Conservation (phyloP, 2,113 vertebrate species). For the Gambusia affinis region DNA sequence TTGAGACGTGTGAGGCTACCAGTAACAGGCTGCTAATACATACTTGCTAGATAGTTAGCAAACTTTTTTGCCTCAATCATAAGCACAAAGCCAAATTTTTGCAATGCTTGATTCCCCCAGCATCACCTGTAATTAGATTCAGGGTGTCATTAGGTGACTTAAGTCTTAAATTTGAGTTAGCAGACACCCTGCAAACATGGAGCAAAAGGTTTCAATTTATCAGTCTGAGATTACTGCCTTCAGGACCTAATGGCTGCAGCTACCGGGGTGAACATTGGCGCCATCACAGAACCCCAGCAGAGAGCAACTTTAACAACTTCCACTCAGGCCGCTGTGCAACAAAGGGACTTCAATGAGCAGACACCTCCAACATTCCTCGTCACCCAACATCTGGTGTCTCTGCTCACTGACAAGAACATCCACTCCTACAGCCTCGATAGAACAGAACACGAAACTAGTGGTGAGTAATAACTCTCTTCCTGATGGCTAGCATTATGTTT, state of each 20-base stretch:
- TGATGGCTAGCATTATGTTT: background rate
- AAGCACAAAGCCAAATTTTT: no score
- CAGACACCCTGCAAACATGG: no score
- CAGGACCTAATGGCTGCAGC: slow-evolving; percentile 83
- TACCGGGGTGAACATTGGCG: slow-evolving; percentile 75
- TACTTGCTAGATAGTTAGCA: no score
- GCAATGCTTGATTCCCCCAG: no score
- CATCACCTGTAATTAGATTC: no score
- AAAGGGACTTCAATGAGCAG: slow-evolving; percentile 63
- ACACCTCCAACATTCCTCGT: slow-evolving; percentile 78
- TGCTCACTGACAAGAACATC: slow-evolving; percentile 80
- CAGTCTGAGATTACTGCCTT: background rate
- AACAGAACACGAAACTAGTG: slow-evolving; percentile 69
- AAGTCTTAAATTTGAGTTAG: no score
- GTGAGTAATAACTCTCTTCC: slow-evolving; percentile 45
- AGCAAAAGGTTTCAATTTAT: background rate
- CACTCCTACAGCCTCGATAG: slow-evolving; percentile 69
- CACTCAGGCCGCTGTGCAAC: slow-evolving; percentile 43
- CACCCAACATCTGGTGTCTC: slow-evolving; percentile 82
- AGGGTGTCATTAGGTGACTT: no score
- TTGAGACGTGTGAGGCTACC: no score
- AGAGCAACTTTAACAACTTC: slow-evolving; percentile 58
- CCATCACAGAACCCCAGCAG: slow-evolving; percentile 73
- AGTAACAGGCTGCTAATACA: no score
- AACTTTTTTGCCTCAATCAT: no score